Conservation (phyloP, 2,888 invertebrate genomes). For the Lamproptera curius region DNA sequence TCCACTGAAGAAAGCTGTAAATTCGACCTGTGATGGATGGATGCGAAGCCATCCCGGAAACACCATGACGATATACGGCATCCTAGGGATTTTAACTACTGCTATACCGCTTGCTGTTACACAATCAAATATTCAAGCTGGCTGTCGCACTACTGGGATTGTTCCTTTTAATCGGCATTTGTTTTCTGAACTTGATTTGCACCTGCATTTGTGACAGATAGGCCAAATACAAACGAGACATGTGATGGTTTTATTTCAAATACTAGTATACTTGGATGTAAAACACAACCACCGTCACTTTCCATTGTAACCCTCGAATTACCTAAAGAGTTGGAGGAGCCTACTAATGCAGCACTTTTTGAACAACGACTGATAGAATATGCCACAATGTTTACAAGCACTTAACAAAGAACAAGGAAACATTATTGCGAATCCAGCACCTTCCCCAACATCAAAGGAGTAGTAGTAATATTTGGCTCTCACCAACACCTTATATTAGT, state of each 20-base stretch:
- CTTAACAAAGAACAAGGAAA: background rate
- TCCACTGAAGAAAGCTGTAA: slow-evolving; percentile 32
- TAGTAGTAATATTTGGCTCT: slow-evolving; percentile 8
- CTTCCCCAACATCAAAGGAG: slow-evolving; percentile 3
- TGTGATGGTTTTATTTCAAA: slow-evolving; percentile 1
- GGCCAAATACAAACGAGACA: slow-evolving; percentile 21
- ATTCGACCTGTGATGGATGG: slow-evolving; percentile 31
- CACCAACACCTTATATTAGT: slow-evolving; percentile 7
- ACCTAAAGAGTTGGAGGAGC: slow-evolving; percentile 3
- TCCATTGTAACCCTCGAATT: slow-evolving; percentile 3
- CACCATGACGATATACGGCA: slow-evolving; percentile 36
- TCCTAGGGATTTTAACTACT: slow-evolving; percentile 29
- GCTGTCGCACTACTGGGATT: slow-evolving; percentile 31
- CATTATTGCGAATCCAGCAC: slow-evolving; percentile 1
- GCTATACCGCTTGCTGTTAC: slow-evolving; percentile 32
- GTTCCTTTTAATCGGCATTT: slow-evolving; percentile 31
- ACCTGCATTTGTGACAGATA: slow-evolving; percentile 34
- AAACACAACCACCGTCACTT: slow-evolving; percentile 14
- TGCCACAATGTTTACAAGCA: background rate
- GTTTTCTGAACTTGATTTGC: slow-evolving; percentile 31
- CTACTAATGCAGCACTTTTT: background rate
- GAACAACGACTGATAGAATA: background rate
- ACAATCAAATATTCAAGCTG: slow-evolving; percentile 29
- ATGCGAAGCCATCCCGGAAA: slow-evolving; percentile 34
- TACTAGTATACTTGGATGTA: slow-evolving; percentile 3